Base-by-base conservation (phyloP, 1,140 invertebrate genomes). In the Tyrophagus putrescentiae region DNA sequence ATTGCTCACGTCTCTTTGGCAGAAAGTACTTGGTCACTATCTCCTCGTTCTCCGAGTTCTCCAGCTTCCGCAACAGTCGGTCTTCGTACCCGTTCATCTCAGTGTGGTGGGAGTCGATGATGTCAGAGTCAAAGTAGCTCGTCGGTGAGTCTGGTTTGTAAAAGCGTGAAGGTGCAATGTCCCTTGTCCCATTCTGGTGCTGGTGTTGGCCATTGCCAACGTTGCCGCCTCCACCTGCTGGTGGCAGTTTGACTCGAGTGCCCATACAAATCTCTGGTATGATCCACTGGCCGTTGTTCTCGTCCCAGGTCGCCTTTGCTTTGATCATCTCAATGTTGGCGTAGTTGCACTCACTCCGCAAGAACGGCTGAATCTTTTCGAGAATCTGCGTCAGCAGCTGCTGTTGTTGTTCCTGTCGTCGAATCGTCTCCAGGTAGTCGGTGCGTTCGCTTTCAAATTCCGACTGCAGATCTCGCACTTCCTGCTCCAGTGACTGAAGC, bases 371-470 rank as follows among this genome's bases (percentile, higher is more conserved):
- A 9, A 86, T 75, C 71, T 81, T 82, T 3, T 83, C 80, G 3
- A 85, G 63, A 23, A 90, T 78, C 68, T 81, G 79, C 45, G 79
- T 76, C 29, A 83, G 71, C 11, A 88, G 75, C 69, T 83, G 81
- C 4, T 83, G 67, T 65, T 84, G 80, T 65, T 80, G 78, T 45
- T 87, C 82, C 67, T 87, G 82, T 68, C 79, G 77, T 21, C 86
- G 71, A 41, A 90, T 87, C 2, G 85, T 85, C 69, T 90, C 87
- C 42, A 90, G 72, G 68, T 89, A 89, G 50, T 59, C 45, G 3
- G 84, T 80, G 11, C 86, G 71, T 68, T 90, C 86, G 57, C 79
- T 76, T 72, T 90, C 84, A 72, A 90, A 90, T 74, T 90, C 86
- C 39, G 81, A 78, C 65, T 87, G 84, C 1, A 90, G 71, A 72